These are phyloP conservation scores for Drosophila pseudotalamancana DNA, from an alignment of 2,888 invertebrate species.

Conservation along the genomic window DNA sequence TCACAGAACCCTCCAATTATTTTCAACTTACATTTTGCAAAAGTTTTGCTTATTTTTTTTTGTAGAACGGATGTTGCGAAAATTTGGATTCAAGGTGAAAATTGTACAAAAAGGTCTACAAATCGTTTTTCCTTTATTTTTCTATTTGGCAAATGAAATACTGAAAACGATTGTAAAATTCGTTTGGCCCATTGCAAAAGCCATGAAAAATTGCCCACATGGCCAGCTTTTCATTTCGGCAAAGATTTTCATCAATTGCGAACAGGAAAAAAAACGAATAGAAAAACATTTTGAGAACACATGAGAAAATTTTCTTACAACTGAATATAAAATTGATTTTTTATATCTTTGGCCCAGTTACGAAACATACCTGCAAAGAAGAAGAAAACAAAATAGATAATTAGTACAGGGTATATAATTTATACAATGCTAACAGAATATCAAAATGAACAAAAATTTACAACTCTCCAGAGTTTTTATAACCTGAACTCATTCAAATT, in stretches of 20 bases:
- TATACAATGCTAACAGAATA: not conserved
- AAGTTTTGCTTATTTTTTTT: slow-evolving; percentile 10
- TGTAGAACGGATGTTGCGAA: slow-evolving; percentile 14
- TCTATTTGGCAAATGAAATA: slow-evolving; percentile 42
- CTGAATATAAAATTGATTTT: slow-evolving; percentile 29
- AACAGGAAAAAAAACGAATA: not conserved
- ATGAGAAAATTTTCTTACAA: not conserved
- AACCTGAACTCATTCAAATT: no score
- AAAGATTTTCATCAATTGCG: slow-evolving; percentile 26
- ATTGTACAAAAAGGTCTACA: not conserved
- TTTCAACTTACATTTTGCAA: slow-evolving; percentile 17
- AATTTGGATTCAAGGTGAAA: not conserved
- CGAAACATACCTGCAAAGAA: slow-evolving; percentile 62
- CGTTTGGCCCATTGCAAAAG: slow-evolving; percentile 56
- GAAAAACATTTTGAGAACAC: slow-evolving; percentile 6
- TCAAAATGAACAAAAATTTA: no score
- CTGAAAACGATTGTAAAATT: slow-evolving; percentile 62
- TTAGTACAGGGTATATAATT: not conserved
- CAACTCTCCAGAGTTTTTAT: no score
- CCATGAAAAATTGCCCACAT: slow-evolving; percentile 56
- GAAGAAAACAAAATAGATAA: slow-evolving; percentile 9
- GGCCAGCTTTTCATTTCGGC: slow-evolving; percentile 47
- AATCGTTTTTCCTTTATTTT: not conserved
- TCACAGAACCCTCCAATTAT: not conserved
- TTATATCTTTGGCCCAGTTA: slow-evolving; percentile 44